Evolutionary conservation across 37 sponge, comb jelly and placozoan species (phyloP), one percentile per base, ranked within the genome.

Genomic region (Cliona cf. orientalis): DNA sequence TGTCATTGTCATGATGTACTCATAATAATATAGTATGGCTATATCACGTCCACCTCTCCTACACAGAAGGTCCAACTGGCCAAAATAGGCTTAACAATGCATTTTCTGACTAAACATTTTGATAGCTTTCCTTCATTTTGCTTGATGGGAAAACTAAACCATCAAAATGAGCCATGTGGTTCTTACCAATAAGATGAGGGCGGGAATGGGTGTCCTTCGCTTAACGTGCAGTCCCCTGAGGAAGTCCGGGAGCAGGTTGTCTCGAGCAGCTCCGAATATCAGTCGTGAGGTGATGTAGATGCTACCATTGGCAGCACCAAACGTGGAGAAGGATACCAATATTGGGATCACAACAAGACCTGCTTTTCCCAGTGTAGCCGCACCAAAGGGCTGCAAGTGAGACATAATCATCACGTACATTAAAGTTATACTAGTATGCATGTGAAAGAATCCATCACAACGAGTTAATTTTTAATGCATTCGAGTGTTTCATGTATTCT

Each of bases 311-410:
- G 84, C 64, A 31, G 94, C 76, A 38, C 94, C 90, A 78, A 93
- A 70, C 5, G 80, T 77, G 17, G 90, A 85, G 26, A 63, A 9
- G 23, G 91, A 78, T 2, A 93, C 90, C 42, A 89, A 11, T 22
- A 89, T 33, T 4, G 94, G 90, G 31, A 93, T 86, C 35, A 93
- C 66, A 2, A 92, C 68, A 38, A 93, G 64, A 25, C 84, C 90
- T 5, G 74, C 74, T 21, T 53, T 70, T 17, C 90, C 86, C 19
- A 86, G 26, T 5, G 59, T 58, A 36, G 71, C 56, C 6, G 46
- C 23, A 17, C 76, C 86, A 75, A 81, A 83, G 23, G 90, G 60
- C 94, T 93, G 66, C 22, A 44, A 35, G 22, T 56, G 35, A 26
- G 29, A 12, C 14, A 43, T 23, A 43, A 25, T 5, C 19, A 4